phyloP scores from a whole-genome alignment of 2,113 vertebrate species.

The Micromys minutus region DNA sequence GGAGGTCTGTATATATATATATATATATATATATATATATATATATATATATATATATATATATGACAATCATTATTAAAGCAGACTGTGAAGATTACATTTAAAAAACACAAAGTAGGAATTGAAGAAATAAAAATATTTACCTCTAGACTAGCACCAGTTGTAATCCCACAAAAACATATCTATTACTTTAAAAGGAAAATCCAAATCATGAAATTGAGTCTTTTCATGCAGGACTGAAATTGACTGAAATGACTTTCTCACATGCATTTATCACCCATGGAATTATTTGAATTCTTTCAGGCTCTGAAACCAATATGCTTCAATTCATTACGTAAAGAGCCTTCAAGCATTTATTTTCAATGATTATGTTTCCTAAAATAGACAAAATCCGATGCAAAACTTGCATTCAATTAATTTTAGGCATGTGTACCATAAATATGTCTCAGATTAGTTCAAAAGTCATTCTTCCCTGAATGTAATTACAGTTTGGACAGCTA shows the following conservation, averaged over 20 bases:
- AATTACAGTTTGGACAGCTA: constrained; percentile 18
- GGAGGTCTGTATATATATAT: neutral
- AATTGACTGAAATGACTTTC: constrained; percentile 37
- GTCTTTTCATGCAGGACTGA: neutral
- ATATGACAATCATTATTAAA: neutral
- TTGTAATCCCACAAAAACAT: constrained; percentile 31
- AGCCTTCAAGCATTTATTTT: neutral
- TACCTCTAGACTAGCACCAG: constrained; percentile 10
- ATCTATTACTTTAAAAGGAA: constrained; percentile 26
- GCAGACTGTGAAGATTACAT: neutral
- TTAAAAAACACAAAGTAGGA: neutral
- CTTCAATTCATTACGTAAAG: constrained; percentile 50
- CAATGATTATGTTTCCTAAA: constrained; percentile 16
- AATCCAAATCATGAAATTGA: constrained; percentile 28
- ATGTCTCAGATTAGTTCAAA: neutral
- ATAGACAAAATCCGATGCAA: neutral
- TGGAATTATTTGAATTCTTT: neutral
- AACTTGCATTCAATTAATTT: constrained; percentile 38
- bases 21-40: neutral
- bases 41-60: neutral
- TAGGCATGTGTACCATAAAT: constrained; percentile 5
- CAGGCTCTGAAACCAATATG: neutral
- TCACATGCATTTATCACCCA: neutral
- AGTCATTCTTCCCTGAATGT: constrained; percentile 56
- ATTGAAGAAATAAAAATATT: constrained; percentile 2